phyloP scores from a whole-genome alignment of 2,888 invertebrate species.

The Choristoneura rosaceana region DNA sequence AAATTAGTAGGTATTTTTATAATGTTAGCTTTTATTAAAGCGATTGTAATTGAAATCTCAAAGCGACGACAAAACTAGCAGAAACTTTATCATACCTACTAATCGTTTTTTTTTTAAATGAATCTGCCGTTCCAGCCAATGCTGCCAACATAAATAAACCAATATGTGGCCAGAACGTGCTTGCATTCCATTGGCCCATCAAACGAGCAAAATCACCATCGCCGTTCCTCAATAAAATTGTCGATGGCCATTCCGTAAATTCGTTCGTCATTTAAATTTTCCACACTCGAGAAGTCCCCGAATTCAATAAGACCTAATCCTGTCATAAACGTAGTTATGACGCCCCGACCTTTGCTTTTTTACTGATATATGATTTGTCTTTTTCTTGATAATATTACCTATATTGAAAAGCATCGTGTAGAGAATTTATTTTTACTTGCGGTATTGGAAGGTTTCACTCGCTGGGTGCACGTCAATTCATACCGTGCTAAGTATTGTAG shows the following conservation, averaged over 20 bases:
- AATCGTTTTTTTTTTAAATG: not conserved
- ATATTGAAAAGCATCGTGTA: conserved; percentile 12
- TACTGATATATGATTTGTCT: conserved; percentile 31
- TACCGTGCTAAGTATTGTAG: not conserved
- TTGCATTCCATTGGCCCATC: conserved; percentile 7
- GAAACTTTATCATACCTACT: not conserved
- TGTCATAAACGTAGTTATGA: conserved; percentile 43
- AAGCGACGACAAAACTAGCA: not conserved
- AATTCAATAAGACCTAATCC: conserved; percentile 43
- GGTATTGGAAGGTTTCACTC: conserved; percentile 26
- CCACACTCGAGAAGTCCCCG: conserved; percentile 45
- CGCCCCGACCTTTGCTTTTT: conserved; percentile 37
- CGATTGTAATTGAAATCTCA: too few species aligned
- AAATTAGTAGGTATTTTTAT: too few species aligned
- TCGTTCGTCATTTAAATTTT: conserved; percentile 51
- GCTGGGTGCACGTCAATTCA: conserved; percentile 11
- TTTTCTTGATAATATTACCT: conserved; percentile 37
- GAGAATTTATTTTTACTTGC: conserved; percentile 11
- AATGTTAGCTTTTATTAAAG: too few species aligned
- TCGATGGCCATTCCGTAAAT: conserved; percentile 45
- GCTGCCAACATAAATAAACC: conserved; percentile 15
- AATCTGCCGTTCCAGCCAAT: not conserved
- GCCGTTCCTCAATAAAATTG: conserved; percentile 50
- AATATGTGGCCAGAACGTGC: not conserved
- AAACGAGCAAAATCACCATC: conserved; percentile 33